Conservation (phyloP, 1,140 invertebrate species). For the Diabrotica virgifera region DNA sequence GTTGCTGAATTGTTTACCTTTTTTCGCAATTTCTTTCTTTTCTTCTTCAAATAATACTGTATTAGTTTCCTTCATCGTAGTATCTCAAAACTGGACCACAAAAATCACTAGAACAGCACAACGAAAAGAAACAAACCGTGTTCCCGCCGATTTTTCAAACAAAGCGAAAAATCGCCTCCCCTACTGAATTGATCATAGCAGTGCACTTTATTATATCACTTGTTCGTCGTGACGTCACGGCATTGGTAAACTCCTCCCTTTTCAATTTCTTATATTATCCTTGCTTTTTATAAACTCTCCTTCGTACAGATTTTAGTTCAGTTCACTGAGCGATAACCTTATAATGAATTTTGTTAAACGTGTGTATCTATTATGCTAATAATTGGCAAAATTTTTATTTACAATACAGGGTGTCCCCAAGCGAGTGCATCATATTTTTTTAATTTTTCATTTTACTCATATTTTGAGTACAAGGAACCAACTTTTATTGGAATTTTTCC, state of each 20-base stretch:
- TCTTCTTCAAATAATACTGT: conserved; percentile 10
- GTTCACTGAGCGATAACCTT: conserved; percentile 9
- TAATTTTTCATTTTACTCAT: too few species aligned
- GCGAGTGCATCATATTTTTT: too few species aligned
- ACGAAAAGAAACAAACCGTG: neutral
- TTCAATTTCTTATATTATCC: conserved; percentile 32
- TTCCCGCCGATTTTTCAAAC: neutral
- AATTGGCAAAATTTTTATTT: too few species aligned
- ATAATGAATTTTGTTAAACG: neutral
- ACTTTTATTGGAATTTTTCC: too few species aligned
- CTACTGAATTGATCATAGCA: neutral
- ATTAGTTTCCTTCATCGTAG: conserved; percentile 17
- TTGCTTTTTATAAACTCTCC: conserved; percentile 29
- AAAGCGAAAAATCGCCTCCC: conserved; percentile 8
- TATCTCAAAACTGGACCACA: neutral
- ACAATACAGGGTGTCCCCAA: too few species aligned
- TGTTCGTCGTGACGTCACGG: conserved; percentile 27
- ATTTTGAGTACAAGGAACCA: too few species aligned
- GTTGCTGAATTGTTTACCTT: conserved; percentile 9
- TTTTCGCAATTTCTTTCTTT: conserved; percentile 9
- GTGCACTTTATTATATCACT: conserved; percentile 27
- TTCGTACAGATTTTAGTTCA: conserved; percentile 15
- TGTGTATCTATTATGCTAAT: too few species aligned
- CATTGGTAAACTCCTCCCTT: conserved; percentile 33
- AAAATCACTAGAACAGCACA: neutral